Conservation (phyloP, 2,888 invertebrate species). For the Elegia similella region DNA sequence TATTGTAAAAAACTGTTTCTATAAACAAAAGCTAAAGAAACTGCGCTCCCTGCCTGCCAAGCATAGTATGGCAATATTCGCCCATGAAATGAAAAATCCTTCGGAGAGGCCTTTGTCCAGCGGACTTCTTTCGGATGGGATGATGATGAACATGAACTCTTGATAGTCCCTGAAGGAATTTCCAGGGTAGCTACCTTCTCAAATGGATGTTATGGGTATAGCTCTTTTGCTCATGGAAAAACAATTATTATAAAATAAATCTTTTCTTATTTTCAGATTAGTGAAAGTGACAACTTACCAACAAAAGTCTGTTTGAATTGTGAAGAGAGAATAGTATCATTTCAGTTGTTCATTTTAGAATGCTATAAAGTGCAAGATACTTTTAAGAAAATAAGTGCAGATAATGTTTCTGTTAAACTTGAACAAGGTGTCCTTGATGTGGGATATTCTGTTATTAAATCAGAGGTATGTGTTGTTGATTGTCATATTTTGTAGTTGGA, state of each 20-base stretch:
- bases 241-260: constrained; percentile 10
- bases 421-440: constrained; percentile 37
- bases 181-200: no score
- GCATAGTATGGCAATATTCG: no score
- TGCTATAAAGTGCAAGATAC: constrained; percentile 66
- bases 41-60: no score
- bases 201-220: no score
- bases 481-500: neutral
- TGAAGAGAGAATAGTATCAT: constrained; percentile 72
- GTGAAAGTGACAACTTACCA: constrained; percentile 59
- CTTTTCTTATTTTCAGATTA: constrained; percentile 1
- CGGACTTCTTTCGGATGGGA: no score
- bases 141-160: no score
- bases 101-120: no score
- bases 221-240: no score
- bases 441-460: constrained; percentile 46
- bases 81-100: no score
- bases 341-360: constrained; percentile 68
- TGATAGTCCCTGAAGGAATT: no score
- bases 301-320: constrained; percentile 68
- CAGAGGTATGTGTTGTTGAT: constrained; percentile 47
- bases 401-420: constrained; percentile 43
- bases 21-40: no score
- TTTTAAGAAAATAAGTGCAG: constrained; percentile 49
- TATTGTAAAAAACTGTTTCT: no score